phyloP scores from a whole-genome alignment of 1,140 invertebrate genomes.

The Nasonia vitripennis region DNA sequence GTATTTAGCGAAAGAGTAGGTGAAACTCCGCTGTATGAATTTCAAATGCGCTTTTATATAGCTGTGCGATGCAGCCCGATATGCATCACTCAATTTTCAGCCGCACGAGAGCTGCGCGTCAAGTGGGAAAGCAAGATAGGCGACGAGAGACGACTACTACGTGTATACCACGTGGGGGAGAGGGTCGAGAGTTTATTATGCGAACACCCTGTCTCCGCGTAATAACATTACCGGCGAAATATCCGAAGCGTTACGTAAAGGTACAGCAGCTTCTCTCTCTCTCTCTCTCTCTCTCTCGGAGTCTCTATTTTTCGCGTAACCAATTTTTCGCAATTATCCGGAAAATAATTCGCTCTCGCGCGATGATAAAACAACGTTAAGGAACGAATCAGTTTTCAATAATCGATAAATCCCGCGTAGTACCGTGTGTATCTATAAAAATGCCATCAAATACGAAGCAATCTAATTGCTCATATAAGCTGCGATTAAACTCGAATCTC shows the following conservation, averaged over 20 bases:
- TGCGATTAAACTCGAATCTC: no score
- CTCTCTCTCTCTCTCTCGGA: background rate
- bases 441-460: background rate
- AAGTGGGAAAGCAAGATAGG: background rate
- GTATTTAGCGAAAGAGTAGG: constrained; percentile 1
- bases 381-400: background rate
- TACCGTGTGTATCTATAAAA: no score
- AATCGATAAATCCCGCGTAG: background rate
- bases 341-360: background rate
- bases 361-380: background rate
- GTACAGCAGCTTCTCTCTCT: background rate
- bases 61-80: background rate
- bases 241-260: background rate
- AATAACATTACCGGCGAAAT: background rate
- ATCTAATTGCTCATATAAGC: background rate
- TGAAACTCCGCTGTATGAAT: constrained; percentile 18
- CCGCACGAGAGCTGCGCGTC: background rate
- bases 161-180: background rate
- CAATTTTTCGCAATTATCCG: background rate
- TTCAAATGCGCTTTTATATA: background rate
- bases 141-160: background rate
- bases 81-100: constrained; percentile 24
- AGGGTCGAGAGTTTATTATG: background rate
- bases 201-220: background rate
- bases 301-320: background rate